Evolutionary conservation across 2,797 vertebrate species (phyloP).

Genomic region (Coracias cyanogaster): DNA sequence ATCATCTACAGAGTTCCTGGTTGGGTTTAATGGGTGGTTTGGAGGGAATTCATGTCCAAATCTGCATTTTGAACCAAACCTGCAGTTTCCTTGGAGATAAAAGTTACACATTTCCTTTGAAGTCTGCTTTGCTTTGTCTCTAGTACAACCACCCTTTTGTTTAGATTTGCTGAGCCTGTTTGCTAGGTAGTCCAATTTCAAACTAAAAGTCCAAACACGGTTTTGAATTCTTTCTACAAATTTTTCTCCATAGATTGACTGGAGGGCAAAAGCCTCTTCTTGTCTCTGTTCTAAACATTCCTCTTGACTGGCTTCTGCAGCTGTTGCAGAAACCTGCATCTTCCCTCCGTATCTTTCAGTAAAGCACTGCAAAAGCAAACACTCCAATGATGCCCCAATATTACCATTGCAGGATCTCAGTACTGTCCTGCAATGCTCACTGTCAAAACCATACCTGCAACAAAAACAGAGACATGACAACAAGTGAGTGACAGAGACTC

Average conservation of each 20-base stretch:
- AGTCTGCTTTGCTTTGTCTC: constrained; percentile 21
- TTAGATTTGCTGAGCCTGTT: constrained; percentile 66
- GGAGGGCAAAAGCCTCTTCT: constrained; percentile 91
- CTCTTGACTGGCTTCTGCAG: constrained; percentile 74
- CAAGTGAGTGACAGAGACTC: background rate
- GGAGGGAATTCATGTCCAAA: constrained; percentile 88
- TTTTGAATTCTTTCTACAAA: constrained; percentile 92
- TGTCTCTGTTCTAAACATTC: constrained; percentile 89
- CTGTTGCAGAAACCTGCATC: constrained; percentile 74
- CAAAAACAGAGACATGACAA: background rate
- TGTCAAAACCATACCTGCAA: constrained; percentile 92
- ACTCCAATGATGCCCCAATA: constrained; percentile 90
- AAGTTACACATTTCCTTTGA: constrained; percentile 86
- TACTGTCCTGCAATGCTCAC: constrained; percentile 84
- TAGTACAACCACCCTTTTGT: constrained; percentile 19
- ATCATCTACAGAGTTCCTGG: constrained; percentile 66
- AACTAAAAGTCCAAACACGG: constrained; percentile 88
- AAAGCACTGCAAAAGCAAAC: constrained; percentile 90
- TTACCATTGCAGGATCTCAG: constrained; percentile 87
- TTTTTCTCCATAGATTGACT: constrained; percentile 92
- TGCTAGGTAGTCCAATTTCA: constrained; percentile 85
- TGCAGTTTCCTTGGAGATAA: constrained; percentile 90
- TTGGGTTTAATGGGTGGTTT: constrained; percentile 61
- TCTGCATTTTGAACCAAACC: constrained; percentile 90
- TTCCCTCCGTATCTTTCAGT: constrained; percentile 84